Percentiles rank a stretch among this genome's conserved stretches.
Evolutionary conservation across 2,888 invertebrate species (phyloP).

Genomic region (Phasia obesa): DNA sequence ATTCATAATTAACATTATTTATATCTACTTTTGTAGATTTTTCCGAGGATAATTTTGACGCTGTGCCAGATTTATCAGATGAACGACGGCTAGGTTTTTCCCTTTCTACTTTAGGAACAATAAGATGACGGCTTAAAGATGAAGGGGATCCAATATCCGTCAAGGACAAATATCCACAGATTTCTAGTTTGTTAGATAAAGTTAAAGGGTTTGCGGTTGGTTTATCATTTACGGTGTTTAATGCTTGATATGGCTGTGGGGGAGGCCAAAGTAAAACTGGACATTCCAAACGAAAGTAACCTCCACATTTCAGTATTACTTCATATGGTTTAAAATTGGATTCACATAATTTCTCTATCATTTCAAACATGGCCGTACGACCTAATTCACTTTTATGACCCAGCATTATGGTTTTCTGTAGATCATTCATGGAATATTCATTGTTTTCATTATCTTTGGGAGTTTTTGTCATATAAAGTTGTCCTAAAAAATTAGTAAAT

Average conservation of each 20-base stretch:
- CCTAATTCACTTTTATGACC: slow-evolving; percentile 80
- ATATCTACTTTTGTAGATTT: slow-evolving; percentile 73
- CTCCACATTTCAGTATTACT: slow-evolving; percentile 88
- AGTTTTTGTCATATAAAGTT: slow-evolving; percentile 77
- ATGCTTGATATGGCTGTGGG: slow-evolving; percentile 83
- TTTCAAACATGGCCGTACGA: slow-evolving; percentile 79
- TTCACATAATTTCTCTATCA: slow-evolving; percentile 88
- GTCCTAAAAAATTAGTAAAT: slow-evolving; percentile 72
- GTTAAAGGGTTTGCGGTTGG: slow-evolving; percentile 27
- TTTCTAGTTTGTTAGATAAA: slow-evolving; percentile 89
- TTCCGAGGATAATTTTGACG: slow-evolving; percentile 82
- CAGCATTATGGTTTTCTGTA: slow-evolving; percentile 33
- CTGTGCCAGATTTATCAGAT: slow-evolving; percentile 77
- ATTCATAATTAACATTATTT: slow-evolving; percentile 77
- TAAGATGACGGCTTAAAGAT: slow-evolving; percentile 93
- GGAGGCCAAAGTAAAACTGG: slow-evolving; percentile 89
- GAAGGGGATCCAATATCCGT: slow-evolving; percentile 95
- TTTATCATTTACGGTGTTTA: slow-evolving; percentile 44
- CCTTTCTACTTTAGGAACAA: slow-evolving; percentile 88
- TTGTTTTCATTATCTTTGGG: slow-evolving; percentile 81
- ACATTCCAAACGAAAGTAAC: slow-evolving; percentile 86
- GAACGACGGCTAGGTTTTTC: slow-evolving; percentile 82
- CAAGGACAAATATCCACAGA: slow-evolving; percentile 94
- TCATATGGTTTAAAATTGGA: slow-evolving; percentile 89
- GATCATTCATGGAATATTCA: slow-evolving; percentile 53